Percentiles rank a stretch among this genome's conserved stretches.
These are phyloP conservation scores for Pluvialis apricaria DNA, from an alignment of 2,113 vertebrate species.

Conservation along the genomic window DNA sequence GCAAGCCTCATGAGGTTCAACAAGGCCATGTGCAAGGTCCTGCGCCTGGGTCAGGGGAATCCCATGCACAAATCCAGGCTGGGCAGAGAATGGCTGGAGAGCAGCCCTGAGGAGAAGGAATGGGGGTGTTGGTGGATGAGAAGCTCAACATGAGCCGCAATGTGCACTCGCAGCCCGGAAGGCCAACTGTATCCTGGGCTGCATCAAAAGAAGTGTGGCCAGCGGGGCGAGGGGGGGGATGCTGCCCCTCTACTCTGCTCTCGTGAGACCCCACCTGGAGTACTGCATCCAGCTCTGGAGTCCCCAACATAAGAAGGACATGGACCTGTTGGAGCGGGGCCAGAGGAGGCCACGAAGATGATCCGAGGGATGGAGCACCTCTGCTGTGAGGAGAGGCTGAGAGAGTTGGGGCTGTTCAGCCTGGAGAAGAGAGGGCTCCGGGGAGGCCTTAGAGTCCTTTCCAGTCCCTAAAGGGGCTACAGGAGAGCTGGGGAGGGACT, in stretches of 20 bases:
- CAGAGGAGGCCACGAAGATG: neutral
- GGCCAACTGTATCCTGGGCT: neutral
- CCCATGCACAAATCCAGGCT: neutral
- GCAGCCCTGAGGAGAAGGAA: neutral
- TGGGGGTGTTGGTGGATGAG: neutral
- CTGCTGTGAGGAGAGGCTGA: neutral
- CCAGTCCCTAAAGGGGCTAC: neutral
- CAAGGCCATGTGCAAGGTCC: neutral
- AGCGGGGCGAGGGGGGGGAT: neutral
- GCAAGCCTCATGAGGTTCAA: neutral
- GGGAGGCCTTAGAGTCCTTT: neutral
- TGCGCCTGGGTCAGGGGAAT: neutral
- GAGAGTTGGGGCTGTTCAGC: neutral
- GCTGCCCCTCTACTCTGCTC: neutral
- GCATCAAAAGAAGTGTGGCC: neutral
- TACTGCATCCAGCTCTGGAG: neutral
- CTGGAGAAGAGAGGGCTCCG: neutral
- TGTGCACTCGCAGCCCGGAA: neutral
- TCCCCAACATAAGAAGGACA: neutral
- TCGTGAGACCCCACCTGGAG: neutral
- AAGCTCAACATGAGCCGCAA: neutral
- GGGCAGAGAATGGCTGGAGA: neutral
- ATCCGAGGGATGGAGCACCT: neutral
- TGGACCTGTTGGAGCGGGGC: neutral
- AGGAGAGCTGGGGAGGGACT: neutral